Evolutionary conservation across 2,888 invertebrate species (phyloP).

Genomic region (Sesia apiformis): DNA sequence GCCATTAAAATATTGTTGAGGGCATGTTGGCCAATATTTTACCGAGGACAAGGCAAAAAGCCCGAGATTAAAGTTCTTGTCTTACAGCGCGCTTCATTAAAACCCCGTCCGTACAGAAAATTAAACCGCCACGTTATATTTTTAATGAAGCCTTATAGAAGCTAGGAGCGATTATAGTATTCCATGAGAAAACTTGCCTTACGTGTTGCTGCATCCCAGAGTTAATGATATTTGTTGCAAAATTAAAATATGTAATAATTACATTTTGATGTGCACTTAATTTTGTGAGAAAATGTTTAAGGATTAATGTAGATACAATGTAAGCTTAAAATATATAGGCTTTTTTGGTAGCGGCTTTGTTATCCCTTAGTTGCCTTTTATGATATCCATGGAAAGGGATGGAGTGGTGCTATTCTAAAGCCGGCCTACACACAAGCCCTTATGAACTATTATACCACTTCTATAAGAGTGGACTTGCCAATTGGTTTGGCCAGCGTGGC

Average conservation of each 20-base stretch:
- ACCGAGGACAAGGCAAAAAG: conserved; percentile 10
- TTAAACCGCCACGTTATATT: conserved; percentile 19
- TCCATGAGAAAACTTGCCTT: not conserved
- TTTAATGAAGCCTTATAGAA: conserved; percentile 20
- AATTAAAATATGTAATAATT: not conserved
- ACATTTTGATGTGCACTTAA: too few relatives aligned
- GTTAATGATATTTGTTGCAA: not conserved
- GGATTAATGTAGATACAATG: too few relatives aligned
- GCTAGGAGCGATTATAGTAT: not conserved
- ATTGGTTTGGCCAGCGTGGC: too few relatives aligned
- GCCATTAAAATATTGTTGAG: not conserved
- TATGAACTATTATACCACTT: too few relatives aligned
- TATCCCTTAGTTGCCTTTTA: too few relatives aligned
- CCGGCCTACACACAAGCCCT: too few relatives aligned
- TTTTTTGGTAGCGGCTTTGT: too few relatives aligned
- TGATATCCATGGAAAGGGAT: too few relatives aligned
- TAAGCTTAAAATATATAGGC: too few relatives aligned
- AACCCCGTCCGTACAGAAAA: conserved; percentile 18
- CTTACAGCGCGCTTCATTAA: conserved; percentile 19
- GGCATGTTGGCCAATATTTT: not conserved
- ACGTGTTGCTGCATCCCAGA: not conserved
- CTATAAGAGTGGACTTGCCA: too few relatives aligned
- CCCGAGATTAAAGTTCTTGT: conserved; percentile 17
- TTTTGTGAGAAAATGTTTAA: too few relatives aligned
- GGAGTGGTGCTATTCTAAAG: too few relatives aligned